Conservation (phyloP, 1,140 invertebrate genomes). For the Archegozetes longisetosus region DNA sequence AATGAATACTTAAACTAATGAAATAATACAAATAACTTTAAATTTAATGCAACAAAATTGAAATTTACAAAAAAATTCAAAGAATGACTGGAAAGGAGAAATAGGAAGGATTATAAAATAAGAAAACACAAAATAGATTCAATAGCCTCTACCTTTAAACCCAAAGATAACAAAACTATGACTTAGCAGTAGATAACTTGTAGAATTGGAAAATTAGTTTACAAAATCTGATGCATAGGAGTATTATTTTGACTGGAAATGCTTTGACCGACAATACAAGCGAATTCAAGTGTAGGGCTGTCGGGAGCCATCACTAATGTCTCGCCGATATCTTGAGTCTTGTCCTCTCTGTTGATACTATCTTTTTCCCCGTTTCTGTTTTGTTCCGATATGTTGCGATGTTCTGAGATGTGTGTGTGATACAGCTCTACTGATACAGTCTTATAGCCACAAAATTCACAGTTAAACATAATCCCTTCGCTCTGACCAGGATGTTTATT, state of each 20-base stretch:
- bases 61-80: too few species aligned
- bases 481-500: slow-evolving; percentile 33
- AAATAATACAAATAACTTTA: too few species aligned
- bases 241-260: neutral
- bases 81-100: too few species aligned
- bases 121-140: too few species aligned
- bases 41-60: too few species aligned
- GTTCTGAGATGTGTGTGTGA: slow-evolving; percentile 28
- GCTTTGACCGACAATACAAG: neutral
- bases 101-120: too few species aligned
- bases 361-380: neutral
- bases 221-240: neutral
- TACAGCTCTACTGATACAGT: slow-evolving; percentile 29
- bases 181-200: too few species aligned
- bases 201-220: too few species aligned
- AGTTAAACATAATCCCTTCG: slow-evolving; percentile 27
- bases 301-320: neutral
- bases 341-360: neutral
- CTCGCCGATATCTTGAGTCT: neutral
- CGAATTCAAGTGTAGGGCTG: neutral
- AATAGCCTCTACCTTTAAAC: too few species aligned
- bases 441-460: slow-evolving; percentile 28
- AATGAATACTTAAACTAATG: too few species aligned
- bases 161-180: too few species aligned
- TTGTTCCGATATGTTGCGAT: too few species aligned